Base-by-base conservation (phyloP, 2,113 vertebrate species). In the Odobenus rosmarus region DNA sequence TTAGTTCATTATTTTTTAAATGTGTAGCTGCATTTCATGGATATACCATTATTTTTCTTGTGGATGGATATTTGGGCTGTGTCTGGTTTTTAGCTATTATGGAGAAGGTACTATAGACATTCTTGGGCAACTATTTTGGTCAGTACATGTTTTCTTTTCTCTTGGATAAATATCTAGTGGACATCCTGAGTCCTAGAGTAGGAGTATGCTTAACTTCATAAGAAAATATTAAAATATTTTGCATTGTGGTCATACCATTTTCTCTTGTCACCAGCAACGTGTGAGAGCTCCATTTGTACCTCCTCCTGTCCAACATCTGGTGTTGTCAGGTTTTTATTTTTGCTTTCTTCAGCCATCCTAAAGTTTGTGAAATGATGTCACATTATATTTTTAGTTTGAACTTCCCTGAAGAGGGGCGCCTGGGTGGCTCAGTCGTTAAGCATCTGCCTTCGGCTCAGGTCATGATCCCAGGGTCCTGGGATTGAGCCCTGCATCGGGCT, bases 1-100 rank as follows among this genome's bases (percentile, higher is more conserved):
- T 46, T 88, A 71, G 21, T 82, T 91, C 51, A 79, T 71, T 94
- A 57, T 67, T 93, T 83, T 86, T 92, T 53, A 59, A 80, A 31
- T 49, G 8, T 42, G 21, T 28, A 81, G 18, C 13, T 96, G 19
- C 2, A n/a, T 77, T 79, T 11, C 33, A 55, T 51, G 18, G 28
- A 39, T 92, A 46, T 18, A 72, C 3, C 64, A 39, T 49, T 42
- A 69, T 83, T 55, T 96, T 83, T 67, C 36, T 79, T 88, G 18
- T 88, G 71, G 46, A 57, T 92, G 6, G 42, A 46, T 16, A 87
- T 95, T 90, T 93, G 31, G 36, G 21, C 59, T 84, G 16, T 83
- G n/a, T 81, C 55, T 93, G 18, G 64, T 14, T 88, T 93, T 92
- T 88, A 59, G 39, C 59, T 90, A 18, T 59, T 80, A 61, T 14